Evolutionary conservation across 2,797 vertebrate species (phyloP), one percentile per base, ranked within the genome.

Genomic region (Oreonectes daqikongensis): DNA sequence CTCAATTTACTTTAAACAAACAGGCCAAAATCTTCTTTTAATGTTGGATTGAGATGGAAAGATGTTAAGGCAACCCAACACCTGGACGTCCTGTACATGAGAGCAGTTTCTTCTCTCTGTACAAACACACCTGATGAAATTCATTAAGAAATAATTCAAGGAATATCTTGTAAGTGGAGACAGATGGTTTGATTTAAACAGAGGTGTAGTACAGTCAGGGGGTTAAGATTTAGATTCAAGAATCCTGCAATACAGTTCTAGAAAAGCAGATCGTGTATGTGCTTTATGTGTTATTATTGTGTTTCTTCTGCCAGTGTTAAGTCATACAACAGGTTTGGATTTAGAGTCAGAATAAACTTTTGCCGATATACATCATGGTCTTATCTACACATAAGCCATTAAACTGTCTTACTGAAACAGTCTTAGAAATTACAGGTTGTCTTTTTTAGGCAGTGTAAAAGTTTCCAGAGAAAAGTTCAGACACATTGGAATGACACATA

Each of bases 401-500:
- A 35, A 10, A 35, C 5, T 35, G 8, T 46, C 17, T 4, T 46
- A 46, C 3, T 46, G 3, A 46, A 46, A 46, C 1, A 3, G 42
- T 44, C 44, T 46, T 18, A 46, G 44, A 46, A 40, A 46, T 46
- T 46, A 46, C 44, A 46, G 44, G 40, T 15, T 42, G 12, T 2
- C 1, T 8, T 0, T 46, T 17, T 46, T 18, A 18, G 40, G 44
- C 15, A 46, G 15, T 46, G 44, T 46, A 17, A 46, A 17, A 46
- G 4, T 46, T 46, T 46, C 44, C 17, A 42, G 10, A 14, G 40
- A 35, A 42, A 42, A 2, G 4, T 46, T 44, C 4, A 4, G 9
- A 22, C 3, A 20, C 20, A 20, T 22, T 20, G 50, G 8, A 53
- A 53, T 20, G 20, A 53, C 50, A 52, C n/a, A 32, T 89, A 85